These are phyloP conservation scores for Prunella himalayana DNA, from an alignment of 2,113 vertebrate genomes.

Conservation along the genomic window DNA sequence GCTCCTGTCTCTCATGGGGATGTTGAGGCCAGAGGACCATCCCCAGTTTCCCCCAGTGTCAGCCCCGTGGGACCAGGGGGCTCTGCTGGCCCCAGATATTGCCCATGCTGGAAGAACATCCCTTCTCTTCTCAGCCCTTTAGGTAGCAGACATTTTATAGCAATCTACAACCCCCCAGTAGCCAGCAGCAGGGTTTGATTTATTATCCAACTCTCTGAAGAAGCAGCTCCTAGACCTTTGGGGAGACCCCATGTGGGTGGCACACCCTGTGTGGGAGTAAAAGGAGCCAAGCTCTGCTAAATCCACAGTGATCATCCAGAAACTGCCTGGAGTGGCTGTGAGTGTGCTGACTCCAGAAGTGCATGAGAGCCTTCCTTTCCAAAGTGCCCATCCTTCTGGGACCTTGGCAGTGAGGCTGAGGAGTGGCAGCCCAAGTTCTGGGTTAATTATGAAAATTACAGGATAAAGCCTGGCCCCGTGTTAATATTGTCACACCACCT, in stretches of 20 bases:
- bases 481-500: background rate
- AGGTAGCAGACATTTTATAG: background rate
- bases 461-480: background rate
- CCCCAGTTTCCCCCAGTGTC: background rate
- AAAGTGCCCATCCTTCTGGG: background rate
- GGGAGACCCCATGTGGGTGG: background rate
- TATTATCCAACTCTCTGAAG: rapidly evolving
- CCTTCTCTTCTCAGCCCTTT: background rate
- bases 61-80: background rate
- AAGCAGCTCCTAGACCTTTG: background rate
- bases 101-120: background rate
- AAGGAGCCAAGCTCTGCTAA: rapidly evolving
- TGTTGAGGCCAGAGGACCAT: rapidly evolving
- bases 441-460: background rate
- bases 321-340: background rate
- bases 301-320: rapidly evolving
- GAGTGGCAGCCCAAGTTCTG: background rate
- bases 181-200: background rate
- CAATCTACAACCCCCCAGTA: background rate
- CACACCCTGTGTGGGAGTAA: rapidly evolving
- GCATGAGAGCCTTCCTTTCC: background rate
- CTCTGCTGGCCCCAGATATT: background rate
- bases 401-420: background rate
- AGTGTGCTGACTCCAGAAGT: background rate
- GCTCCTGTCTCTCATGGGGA: rapidly evolving